Evolutionary conservation across 2,888 invertebrate species (phyloP), one percentile per base, ranked within the genome.

Genomic region (Orgyia antiqua): DNA sequence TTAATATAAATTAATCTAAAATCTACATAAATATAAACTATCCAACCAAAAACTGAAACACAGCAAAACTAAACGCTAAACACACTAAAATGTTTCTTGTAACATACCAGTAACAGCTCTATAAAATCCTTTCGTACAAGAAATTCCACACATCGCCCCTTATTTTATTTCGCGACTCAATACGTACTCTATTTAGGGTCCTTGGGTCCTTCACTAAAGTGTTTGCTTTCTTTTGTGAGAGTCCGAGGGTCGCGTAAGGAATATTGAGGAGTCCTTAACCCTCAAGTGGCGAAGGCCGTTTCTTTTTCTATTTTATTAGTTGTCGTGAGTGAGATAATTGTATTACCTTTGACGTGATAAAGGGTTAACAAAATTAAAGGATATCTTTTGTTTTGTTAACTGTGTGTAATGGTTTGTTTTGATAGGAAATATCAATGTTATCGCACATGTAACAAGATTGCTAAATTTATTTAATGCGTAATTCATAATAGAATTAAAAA

Each of bases 161-260:
- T 75, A 80, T 82, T 83, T 80, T 82, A 77, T 80, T 80, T 76
- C 71, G 76, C 76, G 80, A 83, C 83, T 84, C 83, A 83, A 84
- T 86, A 80, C 83, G 64, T 73, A 79, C 80, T 73, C 75, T 76
- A 82, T 80, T 79, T 75, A 63, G 68, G 74, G 51, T 52, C 45
- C 40, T 52, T 37, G 10, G 36, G 36, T 71, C 70, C 57, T 67
- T 54, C 51, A 56, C 51, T 64, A 65, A 60, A 80, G 80, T 80
- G 79, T 79, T 80, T 79, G 79, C 73, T 67, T 77, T 68, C 70
- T 77, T 75, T 78, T 72, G 69, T 68, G 62, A 58, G 49, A 52
- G 62, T 60, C 58, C 62, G 51, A 68, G 78, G 83, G 79, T 68
- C 59, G 71, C 43, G 79, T 69, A 73, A 72, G 69, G 82, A 82